phyloP scores from a whole-genome alignment of 2,888 invertebrate species.

The Cheiracanthium punctorium region DNA sequence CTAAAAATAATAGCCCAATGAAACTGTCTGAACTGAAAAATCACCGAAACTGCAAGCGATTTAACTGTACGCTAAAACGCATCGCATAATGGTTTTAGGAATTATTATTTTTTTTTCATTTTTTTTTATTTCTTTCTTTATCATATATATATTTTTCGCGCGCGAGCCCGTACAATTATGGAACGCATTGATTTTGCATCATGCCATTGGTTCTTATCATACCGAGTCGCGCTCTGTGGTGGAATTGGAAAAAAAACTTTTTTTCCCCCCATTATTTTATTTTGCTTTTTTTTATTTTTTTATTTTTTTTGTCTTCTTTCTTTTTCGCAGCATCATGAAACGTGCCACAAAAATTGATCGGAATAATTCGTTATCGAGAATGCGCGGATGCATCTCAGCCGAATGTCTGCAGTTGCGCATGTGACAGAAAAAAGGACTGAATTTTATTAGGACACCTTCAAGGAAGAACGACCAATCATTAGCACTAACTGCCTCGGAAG shows the following conservation, averaged over 20 bases:
- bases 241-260: conserved; percentile 40
- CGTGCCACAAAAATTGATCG: neutral
- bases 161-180: conserved; percentile 54
- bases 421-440: neutral
- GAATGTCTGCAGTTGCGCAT: neutral
- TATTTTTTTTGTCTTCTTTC: conserved; percentile 11
- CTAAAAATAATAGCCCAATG: conserved; percentile 44
- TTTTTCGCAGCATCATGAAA: neutral
- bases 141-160: conserved; percentile 54
- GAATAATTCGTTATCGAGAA: conserved; percentile 15
- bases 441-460: neutral
- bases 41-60: conserved; percentile 46
- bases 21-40: conserved; percentile 62
- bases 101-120: conserved; percentile 67
- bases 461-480: neutral
- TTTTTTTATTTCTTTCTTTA: conserved; percentile 45
- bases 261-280: conserved; percentile 2
- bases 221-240: conserved; percentile 29
- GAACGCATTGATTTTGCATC: conserved; percentile 64
- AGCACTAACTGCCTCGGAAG: neutral
- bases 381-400: neutral
- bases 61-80: conserved; percentile 38
- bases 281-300: conserved; percentile 19
- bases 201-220: conserved; percentile 47
- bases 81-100: conserved; percentile 65